Evolutionary conservation across 2,888 invertebrate species (phyloP).

Genomic region (Nephrotoma guestfalica): DNA sequence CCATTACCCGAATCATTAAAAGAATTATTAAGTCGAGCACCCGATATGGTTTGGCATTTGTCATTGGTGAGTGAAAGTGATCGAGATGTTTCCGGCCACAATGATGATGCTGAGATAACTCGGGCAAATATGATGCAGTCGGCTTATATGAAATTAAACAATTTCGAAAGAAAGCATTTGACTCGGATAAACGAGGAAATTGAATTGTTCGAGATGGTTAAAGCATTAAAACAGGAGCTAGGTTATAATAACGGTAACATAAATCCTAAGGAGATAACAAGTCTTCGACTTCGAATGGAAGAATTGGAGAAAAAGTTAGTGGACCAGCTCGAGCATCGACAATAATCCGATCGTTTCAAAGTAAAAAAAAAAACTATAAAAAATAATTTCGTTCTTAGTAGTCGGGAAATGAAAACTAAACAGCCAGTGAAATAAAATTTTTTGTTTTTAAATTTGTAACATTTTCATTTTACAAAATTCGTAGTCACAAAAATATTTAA

Average conservation of each 20-base stretch:
- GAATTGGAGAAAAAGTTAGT: background rate
- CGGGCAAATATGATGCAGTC: background rate
- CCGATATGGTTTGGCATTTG: background rate
- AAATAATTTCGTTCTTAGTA: background rate
- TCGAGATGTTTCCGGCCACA: background rate
- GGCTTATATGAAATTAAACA: background rate
- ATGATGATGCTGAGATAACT: background rate
- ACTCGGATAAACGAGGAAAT: background rate
- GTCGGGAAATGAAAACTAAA: background rate
- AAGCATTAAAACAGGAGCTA: background rate
- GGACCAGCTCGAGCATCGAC: background rate
- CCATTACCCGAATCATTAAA: background rate
- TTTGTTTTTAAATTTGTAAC: background rate
- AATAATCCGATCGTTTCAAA: background rate
- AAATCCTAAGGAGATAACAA: background rate
- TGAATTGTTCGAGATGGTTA: background rate
- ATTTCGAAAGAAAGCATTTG: background rate
- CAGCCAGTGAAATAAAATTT: background rate
- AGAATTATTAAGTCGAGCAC: background rate
- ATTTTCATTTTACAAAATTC: background rate
- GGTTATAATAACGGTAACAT: background rate
- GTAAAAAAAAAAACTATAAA: background rate
- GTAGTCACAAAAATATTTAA: background rate
- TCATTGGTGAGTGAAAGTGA: background rate
- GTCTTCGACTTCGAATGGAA: background rate